Conservation (phyloP, 2,113 vertebrate species). For the Parus major region DNA sequence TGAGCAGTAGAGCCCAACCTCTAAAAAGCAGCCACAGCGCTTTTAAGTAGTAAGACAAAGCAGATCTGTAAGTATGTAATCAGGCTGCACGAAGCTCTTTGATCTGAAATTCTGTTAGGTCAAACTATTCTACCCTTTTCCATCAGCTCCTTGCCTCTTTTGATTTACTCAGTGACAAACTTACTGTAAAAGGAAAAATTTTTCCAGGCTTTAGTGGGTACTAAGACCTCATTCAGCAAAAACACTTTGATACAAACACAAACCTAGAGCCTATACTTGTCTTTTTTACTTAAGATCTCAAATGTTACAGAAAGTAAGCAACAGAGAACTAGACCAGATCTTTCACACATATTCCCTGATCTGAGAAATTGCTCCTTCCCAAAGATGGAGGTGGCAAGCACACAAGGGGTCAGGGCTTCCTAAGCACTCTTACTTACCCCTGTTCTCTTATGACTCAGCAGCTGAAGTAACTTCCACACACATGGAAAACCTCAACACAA, state of each 20-base stretch:
- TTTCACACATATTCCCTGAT: not conserved
- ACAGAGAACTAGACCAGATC: not conserved
- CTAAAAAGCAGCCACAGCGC: not conserved
- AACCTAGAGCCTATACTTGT: not conserved
- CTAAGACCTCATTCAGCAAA: not conserved
- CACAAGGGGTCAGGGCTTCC: not conserved
- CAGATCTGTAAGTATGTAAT: not conserved
- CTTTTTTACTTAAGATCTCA: not conserved
- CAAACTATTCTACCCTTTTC: not conserved
- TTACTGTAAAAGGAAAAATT: not conserved
- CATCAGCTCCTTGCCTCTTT: not conserved
- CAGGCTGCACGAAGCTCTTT: not conserved
- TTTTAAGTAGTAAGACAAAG: not conserved
- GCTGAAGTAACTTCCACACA: not conserved
- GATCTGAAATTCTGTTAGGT: not conserved
- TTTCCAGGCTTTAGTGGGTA: not conserved
- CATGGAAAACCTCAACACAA: fast-evolving
- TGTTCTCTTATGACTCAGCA: not conserved
- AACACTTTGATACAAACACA: not conserved
- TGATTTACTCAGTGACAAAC: not conserved
- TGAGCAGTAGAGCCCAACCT: not conserved
- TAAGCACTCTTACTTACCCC: not conserved
- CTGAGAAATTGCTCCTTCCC: not conserved
- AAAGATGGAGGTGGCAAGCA: not conserved
- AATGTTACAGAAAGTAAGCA: not conserved